These are phyloP conservation scores for Phalacrocorax carbo DNA, from an alignment of 2,113 vertebrate species.

Conservation along the genomic window DNA sequence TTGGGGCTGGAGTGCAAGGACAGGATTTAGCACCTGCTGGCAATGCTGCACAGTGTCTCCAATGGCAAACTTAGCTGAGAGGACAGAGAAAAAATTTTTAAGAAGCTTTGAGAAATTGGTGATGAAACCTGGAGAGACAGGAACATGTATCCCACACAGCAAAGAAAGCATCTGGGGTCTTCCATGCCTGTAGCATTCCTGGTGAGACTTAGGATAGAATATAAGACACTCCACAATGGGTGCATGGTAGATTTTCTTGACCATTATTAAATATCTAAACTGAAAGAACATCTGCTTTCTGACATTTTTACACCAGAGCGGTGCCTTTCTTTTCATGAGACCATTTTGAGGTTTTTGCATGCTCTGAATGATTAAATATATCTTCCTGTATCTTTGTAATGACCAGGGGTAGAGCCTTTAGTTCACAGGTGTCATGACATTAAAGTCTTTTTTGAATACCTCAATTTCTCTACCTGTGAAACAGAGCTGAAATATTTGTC, in stretches of 20 bases:
- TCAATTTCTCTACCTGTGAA: not conserved
- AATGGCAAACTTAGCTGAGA: not conserved
- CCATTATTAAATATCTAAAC: not conserved
- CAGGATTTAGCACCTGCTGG: fast-evolving
- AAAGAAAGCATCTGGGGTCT: not conserved
- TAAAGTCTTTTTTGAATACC: not conserved
- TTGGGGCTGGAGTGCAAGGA: not conserved
- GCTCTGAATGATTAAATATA: not conserved
- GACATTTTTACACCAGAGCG: not conserved
- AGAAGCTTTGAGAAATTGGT: not conserved
- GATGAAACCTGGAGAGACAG: not conserved
- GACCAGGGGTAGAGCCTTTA: not conserved
- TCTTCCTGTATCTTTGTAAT: not conserved
- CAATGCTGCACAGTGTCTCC: not conserved
- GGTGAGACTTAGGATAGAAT: not conserved
- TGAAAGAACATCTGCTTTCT: not conserved
- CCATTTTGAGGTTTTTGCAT: not conserved
- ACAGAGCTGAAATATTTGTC: not conserved
- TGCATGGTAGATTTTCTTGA: not conserved
- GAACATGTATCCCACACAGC: not conserved
- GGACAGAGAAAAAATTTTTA: not conserved
- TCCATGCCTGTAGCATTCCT: fast-evolving
- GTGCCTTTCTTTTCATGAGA: not conserved
- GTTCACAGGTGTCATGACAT: not conserved
- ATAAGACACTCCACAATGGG: not conserved